Conservation (phyloP, 23 tunicate genomes). For the Ascidia mentula region DNA sequence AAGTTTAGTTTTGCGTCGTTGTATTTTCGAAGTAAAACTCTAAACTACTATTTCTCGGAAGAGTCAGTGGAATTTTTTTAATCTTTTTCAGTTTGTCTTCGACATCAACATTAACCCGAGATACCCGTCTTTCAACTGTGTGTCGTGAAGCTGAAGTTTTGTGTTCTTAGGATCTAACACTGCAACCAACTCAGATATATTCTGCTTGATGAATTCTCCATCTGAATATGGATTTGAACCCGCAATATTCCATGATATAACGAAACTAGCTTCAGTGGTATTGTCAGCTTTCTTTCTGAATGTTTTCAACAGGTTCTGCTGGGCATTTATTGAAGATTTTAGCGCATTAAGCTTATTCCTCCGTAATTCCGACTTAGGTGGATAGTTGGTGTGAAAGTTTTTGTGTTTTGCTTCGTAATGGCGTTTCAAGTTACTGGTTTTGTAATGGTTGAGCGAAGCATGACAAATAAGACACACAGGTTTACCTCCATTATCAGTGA, state of each 20-base stretch:
- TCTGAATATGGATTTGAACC: conserved; percentile 2
- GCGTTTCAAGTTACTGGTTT: conserved; percentile 47
- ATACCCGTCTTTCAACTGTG: conserved; percentile 42
- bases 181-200: conserved; percentile 21
- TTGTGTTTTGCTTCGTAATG: conserved; percentile 53
- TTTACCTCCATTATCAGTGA: conserved; percentile 39
- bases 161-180: conserved; percentile 18
- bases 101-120: conserved; percentile 42
- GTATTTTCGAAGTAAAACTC: too few relatives aligned
- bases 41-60: too few relatives aligned
- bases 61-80: conserved; percentile 26
- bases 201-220: conserved; percentile 16
- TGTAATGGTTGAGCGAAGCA: conserved; percentile 47
- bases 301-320: conserved; percentile 35
- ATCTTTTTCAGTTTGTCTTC: conserved; percentile 47
- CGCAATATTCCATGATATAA: conserved; percentile 43
- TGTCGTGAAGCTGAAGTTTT: conserved; percentile 37
- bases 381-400: conserved; percentile 37
- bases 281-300: conserved; percentile 46
- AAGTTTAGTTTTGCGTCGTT: too few relatives aligned
- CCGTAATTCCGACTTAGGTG: conserved; percentile 49
- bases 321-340: conserved; percentile 35
- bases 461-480: conserved; percentile 52
- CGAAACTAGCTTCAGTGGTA: conserved; percentile 36
- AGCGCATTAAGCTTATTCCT: conserved; percentile 31